Base-by-base conservation (phyloP, 2,888 invertebrate species). In the Drosophila pegasa region DNA sequence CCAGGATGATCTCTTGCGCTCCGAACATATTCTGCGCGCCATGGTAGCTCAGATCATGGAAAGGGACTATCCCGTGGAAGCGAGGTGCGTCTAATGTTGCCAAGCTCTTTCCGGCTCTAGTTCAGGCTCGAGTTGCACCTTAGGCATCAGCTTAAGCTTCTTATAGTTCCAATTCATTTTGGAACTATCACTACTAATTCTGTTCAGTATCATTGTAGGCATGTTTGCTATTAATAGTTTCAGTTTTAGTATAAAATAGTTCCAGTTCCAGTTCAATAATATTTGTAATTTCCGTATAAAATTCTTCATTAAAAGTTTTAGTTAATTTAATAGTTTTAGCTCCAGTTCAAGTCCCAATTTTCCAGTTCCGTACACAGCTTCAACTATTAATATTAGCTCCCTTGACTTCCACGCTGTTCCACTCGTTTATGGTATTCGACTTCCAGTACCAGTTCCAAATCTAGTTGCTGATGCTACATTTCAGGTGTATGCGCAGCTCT, bases 11-110 rank as follows among this genome's bases (percentile, higher is more conserved):
- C 71, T 90, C 29, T 22, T 78, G 64, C 78, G 80, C 29, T 91
- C 90, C 31, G 88, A 90, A 57, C 83, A 89, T 56, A 55, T 89
- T 51, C 61, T 90, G 48, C 83, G 87, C 4, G 71, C 82, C 3
- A 78, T 90, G 76, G 67, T 90, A 18, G 63, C 52, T 10, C 74
- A 79, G 63, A 76, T 90, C 35, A 48, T 90, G 63, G 80, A 77
- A 20, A 74, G 83, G 45, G 74, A 84, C 10, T 64, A 68, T 25
- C 58, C 80, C 1, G 4, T 33, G 31, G 58, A 64, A 10, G 16
- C 52, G 25, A 62, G 61, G 80, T 83, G 12, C 33, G 62, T 47
- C 22, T 43, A 2, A 29, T 29, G n/a, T 31, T 43, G 10, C 5
- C 10, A 7, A 41, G 8, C 9, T 33, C 9, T 2, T 56, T 50